Base-by-base conservation (phyloP, 2,113 vertebrate species). In the Pachypanchax playfairii region DNA sequence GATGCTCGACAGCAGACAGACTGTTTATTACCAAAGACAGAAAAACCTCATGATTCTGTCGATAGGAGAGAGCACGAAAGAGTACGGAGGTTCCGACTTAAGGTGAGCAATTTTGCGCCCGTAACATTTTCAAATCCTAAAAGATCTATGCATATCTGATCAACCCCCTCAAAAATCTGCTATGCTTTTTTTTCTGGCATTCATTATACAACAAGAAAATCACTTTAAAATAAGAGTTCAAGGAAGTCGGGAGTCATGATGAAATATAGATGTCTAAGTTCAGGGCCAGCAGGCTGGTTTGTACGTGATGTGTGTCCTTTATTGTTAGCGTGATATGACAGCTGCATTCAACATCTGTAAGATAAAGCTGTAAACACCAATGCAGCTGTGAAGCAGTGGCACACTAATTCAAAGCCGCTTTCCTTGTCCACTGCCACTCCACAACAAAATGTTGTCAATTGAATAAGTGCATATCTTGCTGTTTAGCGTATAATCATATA, bases 401-500 rank as follows among this genome's bases (percentile, higher is more conserved):
- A 43, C 77, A 26, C 70, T 85, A 89, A 90, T 68, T 89, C 88
- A 88, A 89, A 90, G 88, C 75, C 26, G 61, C 58, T 55, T 24
- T 49, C 62, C 83, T 83, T 81, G 81, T 87, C 77, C 83, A 75
- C 63, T 76, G 61, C 68, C 80, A 75, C 74, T 49, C 57, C 42
- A 56, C 62, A 68, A 43, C 43, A 77, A 83, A 83, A 82, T 44
- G 36, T 78, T 76, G 79, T 74, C 71, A 87, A 74, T 18, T 65
- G 65, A 84, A 89, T 84, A 87, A 89, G 61, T 82, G 79, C 75
- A 72, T 47, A 78, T 76, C 65, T 76, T 73, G 81, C 85, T 82
- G 51, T 82, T 84, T 82, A 70, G 70, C 61, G 82, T 62, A 67
- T 65, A 81, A 85, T 79, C 50, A 15, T 29, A 47, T 50, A 44